Percentiles rank a stretch among this genome's conserved stretches.
Conservation (phyloP, 1,140 invertebrate species). For the Caenorhabditis brenneri region DNA sequence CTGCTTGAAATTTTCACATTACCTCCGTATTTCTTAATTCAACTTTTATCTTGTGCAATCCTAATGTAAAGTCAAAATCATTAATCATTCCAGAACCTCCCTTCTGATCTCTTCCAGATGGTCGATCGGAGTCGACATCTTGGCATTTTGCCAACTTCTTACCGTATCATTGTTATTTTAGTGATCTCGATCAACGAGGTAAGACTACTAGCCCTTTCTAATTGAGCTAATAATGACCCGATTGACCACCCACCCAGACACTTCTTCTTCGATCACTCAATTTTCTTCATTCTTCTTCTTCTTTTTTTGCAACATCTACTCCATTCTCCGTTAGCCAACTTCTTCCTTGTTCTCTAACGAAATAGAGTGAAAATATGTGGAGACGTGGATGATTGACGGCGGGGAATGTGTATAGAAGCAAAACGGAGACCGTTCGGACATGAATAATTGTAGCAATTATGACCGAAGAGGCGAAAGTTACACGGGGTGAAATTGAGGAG, state of each 20-base stretch:
- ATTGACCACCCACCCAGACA: conserved; percentile 8
- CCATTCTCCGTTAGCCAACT: conserved; percentile 23
- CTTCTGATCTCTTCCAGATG: conserved; percentile 12
- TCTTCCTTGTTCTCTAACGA: neutral
- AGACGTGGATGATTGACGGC: conserved; percentile 2
- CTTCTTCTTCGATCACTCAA: neutral
- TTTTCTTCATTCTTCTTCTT: neutral
- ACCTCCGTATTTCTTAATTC: too few relatives aligned
- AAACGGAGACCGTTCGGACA: conserved; percentile 37
- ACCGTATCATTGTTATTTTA: neutral
- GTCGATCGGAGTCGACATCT: conserved; percentile 26
- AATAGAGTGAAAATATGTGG: neutral
- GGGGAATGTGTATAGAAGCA: conserved; percentile 27
- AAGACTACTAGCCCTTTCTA: neutral
- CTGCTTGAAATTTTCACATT: too few relatives aligned
- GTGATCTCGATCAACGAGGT: conserved; percentile 14
- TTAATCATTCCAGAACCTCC: neutral
- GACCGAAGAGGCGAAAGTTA: conserved; percentile 19
- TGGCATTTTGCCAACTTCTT: neutral
- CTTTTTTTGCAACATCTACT: conserved; percentile 13
- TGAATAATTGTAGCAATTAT: conserved; percentile 39
- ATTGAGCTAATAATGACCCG: neutral
- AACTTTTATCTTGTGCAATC: too few relatives aligned
- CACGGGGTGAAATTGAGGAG: neutral
- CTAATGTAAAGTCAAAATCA: too few relatives aligned